These are phyloP conservation scores for Drosophila sp. DNA, from an alignment of 1,140 invertebrate genomes.

Conservation along the genomic window DNA sequence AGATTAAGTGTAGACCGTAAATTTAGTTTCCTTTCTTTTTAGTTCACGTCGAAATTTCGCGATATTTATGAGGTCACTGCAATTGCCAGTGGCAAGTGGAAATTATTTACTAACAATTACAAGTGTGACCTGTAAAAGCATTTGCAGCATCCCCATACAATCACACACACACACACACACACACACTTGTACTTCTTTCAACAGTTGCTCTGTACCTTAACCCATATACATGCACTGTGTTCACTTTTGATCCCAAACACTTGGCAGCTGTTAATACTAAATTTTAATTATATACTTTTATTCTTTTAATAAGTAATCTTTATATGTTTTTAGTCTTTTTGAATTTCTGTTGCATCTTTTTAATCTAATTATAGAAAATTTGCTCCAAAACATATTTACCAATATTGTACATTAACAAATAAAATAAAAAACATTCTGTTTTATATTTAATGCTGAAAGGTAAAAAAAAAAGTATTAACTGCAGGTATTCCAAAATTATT, in stretches of 20 bases:
- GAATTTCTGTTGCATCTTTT: too few species aligned
- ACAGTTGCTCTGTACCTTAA: background rate
- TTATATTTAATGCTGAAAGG: too few species aligned
- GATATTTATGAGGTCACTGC: slow-evolving; percentile 66
- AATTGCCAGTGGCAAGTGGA: slow-evolving; percentile 60
- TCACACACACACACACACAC: background rate
- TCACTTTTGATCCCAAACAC: background rate
- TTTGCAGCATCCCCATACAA: slow-evolving; percentile 9
- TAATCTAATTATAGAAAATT: too few species aligned
- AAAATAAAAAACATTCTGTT: background rate
- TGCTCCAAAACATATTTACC: too few species aligned
- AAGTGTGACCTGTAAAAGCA: slow-evolving; percentile 29
- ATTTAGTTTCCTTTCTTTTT: slow-evolving; percentile 36
- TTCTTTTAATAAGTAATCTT: too few species aligned
- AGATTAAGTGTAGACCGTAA: slow-evolving; percentile 79
- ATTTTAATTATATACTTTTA: too few species aligned
- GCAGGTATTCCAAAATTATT: too few species aligned
- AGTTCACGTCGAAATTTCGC: slow-evolving; percentile 16
- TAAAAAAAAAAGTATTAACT: too few species aligned
- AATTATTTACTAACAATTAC: slow-evolving; percentile 69
- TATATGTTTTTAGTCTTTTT: too few species aligned
- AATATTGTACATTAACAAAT: background rate
- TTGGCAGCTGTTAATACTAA: background rate
- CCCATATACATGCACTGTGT: background rate
- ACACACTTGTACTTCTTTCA: background rate